Base-by-base conservation (phyloP, 1,140 invertebrate genomes). In the Akabosia matsudoensis region DNA sequence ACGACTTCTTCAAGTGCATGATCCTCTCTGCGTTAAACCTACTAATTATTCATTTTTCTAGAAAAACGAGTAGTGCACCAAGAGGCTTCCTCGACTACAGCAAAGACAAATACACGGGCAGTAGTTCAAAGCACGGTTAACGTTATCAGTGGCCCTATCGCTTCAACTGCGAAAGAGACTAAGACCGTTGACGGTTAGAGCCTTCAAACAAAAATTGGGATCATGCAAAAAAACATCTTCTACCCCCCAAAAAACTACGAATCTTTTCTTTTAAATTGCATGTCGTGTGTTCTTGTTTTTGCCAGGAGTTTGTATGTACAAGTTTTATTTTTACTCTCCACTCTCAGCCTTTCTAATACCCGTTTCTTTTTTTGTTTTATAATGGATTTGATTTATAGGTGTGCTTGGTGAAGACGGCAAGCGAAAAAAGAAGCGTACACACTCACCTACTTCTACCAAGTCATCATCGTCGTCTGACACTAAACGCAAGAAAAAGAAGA, bases 401-500 rank as follows among this genome's bases (percentile, higher is more conserved):
- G 37, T 45, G 7, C 37, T 18, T 45, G 79, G 77, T 28, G 18
- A 34, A 1, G 56, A 75, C 13, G 31, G 24, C 1, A 54, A 76
- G 45, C 24, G 54, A 22, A 13, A n/a, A 3, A 70, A 74, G 67
- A 75, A 77, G 34, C 14, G 37, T 13, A 28, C 7, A 30, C 61
- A 67, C 31, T 67, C 61, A 13, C 22, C 61, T 10, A 67, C 61
- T 7, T 67, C 61, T 10, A 67, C 61, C 2, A 73, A 70, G 45
- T 74, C 73, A 10, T 80, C 79, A 13, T 64, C 70, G 3, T 73
- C 67, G 22, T 51, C 71, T 31, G 75, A 77, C 24, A 76, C 73
- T 52, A 64, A 73, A 18, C 73, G 77, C 13, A 74, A 76, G 45
- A 79, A 77, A 74, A 82, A 79, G 61, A 74, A 76, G 45, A 77